Evolutionary conservation across 2,113 vertebrate species (phyloP).

Genomic region (Clinocottus analis): DNA sequence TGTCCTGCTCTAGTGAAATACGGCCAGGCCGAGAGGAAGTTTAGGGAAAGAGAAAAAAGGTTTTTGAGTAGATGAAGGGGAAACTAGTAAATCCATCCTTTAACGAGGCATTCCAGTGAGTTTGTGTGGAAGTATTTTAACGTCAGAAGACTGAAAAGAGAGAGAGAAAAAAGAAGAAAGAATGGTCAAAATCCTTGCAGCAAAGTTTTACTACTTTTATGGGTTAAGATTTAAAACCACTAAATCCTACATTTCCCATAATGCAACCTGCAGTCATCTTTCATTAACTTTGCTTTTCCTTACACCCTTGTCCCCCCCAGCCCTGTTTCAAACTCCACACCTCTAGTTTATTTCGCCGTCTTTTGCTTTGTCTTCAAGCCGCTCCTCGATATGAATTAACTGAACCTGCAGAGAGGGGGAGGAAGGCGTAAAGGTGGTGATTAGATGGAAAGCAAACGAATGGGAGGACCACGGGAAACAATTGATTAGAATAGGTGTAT

Average conservation of each 20-base stretch:
- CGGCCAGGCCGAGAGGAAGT: background rate
- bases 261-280: no score
- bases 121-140: background rate
- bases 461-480: constrained; percentile 24
- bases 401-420: background rate
- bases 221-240: background rate
- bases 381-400: background rate
- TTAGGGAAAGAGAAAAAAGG: background rate
- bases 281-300: background rate
- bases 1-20: constrained; percentile 27
- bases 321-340: background rate
- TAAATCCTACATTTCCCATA: background rate
- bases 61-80: constrained; percentile 6
- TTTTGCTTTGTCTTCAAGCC: background rate
- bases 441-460: constrained; percentile 7
- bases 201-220: background rate
- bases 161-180: background rate
- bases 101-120: background rate
- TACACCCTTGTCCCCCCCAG: background rate
- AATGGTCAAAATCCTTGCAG: background rate
- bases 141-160: background rate
- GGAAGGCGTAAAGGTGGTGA: constrained; percentile 2
- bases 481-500: constrained; percentile 35
- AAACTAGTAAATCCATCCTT: constrained; percentile 14
- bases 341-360: background rate